Evolutionary conservation across 2,797 vertebrate genomes (phyloP), one percentile per base, ranked within the genome.

Genomic region (Xenentodon cancila): DNA sequence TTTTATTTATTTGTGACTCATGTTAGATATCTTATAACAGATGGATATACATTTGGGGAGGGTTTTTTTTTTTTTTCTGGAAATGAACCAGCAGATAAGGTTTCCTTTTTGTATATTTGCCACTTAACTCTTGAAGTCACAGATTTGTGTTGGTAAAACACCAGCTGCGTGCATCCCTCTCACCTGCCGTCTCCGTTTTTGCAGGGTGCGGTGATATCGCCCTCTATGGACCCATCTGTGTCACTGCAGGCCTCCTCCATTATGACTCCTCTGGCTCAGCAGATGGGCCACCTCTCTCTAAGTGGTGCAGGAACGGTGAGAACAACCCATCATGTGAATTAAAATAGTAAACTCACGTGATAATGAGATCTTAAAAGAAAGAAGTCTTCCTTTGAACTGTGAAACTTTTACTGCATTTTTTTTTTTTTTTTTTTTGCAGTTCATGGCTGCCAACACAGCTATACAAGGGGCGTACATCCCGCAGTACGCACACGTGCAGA

Each of bases 151-250:
- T 34, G 16, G n/a, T 12, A 9, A 1, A 48, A 15, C 27, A 15
- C n/a, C 40, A 55, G 22, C 57, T 58, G 30, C 9, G 7, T 32
- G 16, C 25, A 12, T 34, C 51, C 3, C 20, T 71, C 63, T 80
- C 48, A 71, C 57, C 49, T 75, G 72, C 68, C 79, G 18, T 18
- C 72, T 45, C 56, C 73, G 75, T 63, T 69, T 68, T 77, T 84
- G 8, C 42, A 99, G 98, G 96, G 97, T 92, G 95, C 97, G 77
- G 95, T 99, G 84, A 83, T 99, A 93, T 98, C 98, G 77, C 98
- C 98, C 91, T 97, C 98, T 81, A 97, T 99, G 93, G 98, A 99
- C 88, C 97, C 95, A 53, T 95, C 96, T 64, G 94, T 99, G 96
- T 96, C 97, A 92, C 94, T 99, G 94, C 98, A 99, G 90, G 95